Evolutionary conservation across 30 jellyfish, hydroid and myxozoan species (phyloP).

Genomic region (Chironex yamaguchii): DNA sequence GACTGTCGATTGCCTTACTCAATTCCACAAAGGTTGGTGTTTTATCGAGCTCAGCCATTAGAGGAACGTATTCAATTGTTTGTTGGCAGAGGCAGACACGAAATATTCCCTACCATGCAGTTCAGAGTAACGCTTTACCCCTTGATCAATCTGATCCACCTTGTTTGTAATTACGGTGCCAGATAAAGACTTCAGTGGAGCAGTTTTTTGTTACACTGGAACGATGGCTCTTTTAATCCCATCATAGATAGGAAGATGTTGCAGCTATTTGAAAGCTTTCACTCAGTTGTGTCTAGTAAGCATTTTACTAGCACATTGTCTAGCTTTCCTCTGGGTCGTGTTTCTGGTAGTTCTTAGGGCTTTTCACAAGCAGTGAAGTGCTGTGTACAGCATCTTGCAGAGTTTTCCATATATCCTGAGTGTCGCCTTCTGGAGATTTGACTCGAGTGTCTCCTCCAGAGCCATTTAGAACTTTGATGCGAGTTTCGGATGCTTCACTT

Average conservation of each 20-base stretch:
- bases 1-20: too few relatives aligned
- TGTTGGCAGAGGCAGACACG: too few relatives aligned
- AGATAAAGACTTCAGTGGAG: constrained; percentile 18
- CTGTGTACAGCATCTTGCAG: not conserved
- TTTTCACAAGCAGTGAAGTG: constrained; percentile 1
- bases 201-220: constrained; percentile 10
- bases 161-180: constrained; percentile 11
- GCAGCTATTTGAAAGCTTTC: constrained; percentile 26
- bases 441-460: too few relatives aligned
- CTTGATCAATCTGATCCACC: constrained; percentile 47
- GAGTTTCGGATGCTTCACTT: not conserved
- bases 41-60: too few relatives aligned
- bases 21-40: too few relatives aligned
- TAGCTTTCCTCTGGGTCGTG: constrained; percentile 24
- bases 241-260: too few relatives aligned
- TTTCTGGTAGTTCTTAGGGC: constrained; percentile 2
- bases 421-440: not conserved
- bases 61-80: too few relatives aligned
- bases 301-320: too few relatives aligned
- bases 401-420: not conserved
- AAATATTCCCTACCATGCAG: too few relatives aligned
- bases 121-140: constrained; percentile 72
- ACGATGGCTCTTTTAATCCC: constrained; percentile 27
- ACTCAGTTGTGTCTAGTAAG: too few relatives aligned
- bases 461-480: not conserved